A percentile compares a stretch with the other conserved stretches of the same genome.
These are phyloP conservation scores for Orchestia grillus DNA, from an alignment of 1,140 invertebrate species.

Conservation along the genomic window DNA sequence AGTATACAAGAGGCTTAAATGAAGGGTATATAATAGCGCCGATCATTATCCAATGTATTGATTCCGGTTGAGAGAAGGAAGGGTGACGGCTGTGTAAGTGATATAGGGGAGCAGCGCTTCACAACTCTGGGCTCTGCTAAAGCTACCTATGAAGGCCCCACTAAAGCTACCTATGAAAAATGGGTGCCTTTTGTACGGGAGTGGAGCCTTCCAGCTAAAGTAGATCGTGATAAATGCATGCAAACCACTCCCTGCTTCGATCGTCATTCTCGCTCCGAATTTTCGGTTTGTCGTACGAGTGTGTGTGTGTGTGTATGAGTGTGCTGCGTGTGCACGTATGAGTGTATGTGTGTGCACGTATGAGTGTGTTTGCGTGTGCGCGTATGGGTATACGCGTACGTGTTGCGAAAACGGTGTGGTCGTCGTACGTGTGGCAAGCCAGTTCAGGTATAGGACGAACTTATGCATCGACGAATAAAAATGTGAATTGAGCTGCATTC, in stretches of 20 bases:
- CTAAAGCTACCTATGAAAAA: conserved; percentile 1
- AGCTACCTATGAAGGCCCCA: background rate
- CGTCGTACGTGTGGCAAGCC: too few species aligned
- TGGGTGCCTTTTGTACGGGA: background rate
- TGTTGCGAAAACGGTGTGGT: too few species aligned
- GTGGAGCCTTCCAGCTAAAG: background rate
- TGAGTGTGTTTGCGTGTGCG: too few species aligned
- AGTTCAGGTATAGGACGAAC: background rate
- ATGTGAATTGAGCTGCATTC: background rate
- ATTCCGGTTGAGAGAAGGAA: background rate
- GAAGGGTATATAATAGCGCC: background rate
- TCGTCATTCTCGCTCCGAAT: background rate
- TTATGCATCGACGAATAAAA: background rate
- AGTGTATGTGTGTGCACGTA: too few species aligned
- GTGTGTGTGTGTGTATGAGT: background rate
- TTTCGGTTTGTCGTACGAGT: background rate
- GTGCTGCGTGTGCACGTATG: too few species aligned
- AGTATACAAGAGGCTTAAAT: conserved; percentile 1
- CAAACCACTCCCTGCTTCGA: background rate
- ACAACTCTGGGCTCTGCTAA: background rate
- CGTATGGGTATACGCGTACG: too few species aligned
- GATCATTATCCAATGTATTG: conserved; percentile 9
- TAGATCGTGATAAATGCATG: background rate
- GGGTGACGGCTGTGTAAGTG: background rate
- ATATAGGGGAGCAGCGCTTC: too few species aligned